Base-by-base conservation (phyloP, 1,140 invertebrate species). In the Geopemphigus sp. region DNA sequence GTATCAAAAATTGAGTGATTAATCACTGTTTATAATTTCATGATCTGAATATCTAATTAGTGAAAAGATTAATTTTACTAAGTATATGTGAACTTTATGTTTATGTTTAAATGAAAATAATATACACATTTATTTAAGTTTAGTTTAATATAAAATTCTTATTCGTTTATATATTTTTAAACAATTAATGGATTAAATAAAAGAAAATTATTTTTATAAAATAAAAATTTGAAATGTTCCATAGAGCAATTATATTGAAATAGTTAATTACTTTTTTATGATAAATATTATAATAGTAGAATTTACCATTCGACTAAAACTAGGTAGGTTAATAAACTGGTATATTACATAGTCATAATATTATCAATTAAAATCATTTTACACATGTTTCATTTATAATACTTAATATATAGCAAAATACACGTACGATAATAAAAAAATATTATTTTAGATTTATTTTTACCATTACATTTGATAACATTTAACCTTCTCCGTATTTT, bases 401-500 rank as follows among this genome's bases (percentile, higher is more conserved):
- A 72, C 54, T 72, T 0, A 72, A n/a, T 72, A 12, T 26, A 72
- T 72, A 17, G 47, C 68, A 54, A 54, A 72, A 50, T 26, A 8
- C 12, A 53, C 19, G 17, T 17, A 29, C 17, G 26, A 63, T 63
- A 63, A 24, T 24, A 24, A 29, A 63, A 39, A 63, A 63, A 63
- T 32, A 32, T 1, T 57, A 24, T 39, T 50, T 68, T 68, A 68
- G 47, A 68, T 68, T 54, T 29, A 26, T 29, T 72, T 72, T 72
- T 54, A 72, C 50, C 47, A 72, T 29, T 24, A 63, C 5, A 45
- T 14, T 53, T 54, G 68, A 72, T 72, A 72, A 72, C 68, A 54
- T 72, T 72, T 72, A 32, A 72, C 68, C 68, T 72, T 54, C 53
- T 72, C 29, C 63, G 56, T 82, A 53, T 72, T 76, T 32, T 80